Percentiles rank a stretch among this genome's conserved stretches.
phyloP scores from a whole-genome alignment of 2,888 invertebrate genomes.

The Teinopalpus imperialis region DNA sequence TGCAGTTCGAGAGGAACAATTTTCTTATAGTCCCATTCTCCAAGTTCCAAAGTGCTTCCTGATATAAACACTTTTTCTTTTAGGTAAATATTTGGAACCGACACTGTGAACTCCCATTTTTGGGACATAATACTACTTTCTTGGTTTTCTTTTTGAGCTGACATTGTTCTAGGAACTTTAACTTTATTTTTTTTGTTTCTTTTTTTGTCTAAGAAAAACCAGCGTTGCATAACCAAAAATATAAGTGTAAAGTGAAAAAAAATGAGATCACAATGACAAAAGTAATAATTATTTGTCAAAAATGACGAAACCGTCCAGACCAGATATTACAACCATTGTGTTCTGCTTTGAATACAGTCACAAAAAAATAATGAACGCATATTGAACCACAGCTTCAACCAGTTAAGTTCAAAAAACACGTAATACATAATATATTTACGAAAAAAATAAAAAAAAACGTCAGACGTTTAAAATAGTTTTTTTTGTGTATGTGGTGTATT shows the following conservation, averaged over 20 bases:
- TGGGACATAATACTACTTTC: slow-evolving; percentile 49
- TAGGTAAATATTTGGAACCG: slow-evolving; percentile 72
- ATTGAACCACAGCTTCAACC: no score
- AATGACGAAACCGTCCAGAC: no score
- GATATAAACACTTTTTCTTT: slow-evolving; percentile 87
- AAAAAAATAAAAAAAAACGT: no score
- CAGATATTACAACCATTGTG: no score
- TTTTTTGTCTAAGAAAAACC: slow-evolving; percentile 84
- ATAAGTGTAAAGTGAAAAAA: slow-evolving; percentile 12
- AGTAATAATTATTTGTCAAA: no score
- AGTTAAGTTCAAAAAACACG: no score
- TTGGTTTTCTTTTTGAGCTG: slow-evolving; percentile 37
- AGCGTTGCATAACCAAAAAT: slow-evolving; percentile 80
- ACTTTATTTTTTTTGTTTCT: slow-evolving; percentile 52
- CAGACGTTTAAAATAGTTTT: no score
- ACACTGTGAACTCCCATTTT: slow-evolving; percentile 72
- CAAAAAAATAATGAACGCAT: no score
- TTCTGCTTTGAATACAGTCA: no score
- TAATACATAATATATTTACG: no score
- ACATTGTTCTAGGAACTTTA: slow-evolving; percentile 56
- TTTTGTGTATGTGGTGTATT: no score
- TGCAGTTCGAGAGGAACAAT: slow-evolving; percentile 80
- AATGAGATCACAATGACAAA: no score
- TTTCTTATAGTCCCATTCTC: slow-evolving; percentile 86
- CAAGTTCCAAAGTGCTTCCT: slow-evolving; percentile 85